Conservation (phyloP, 2,113 vertebrate species). For the Hemibagrus wyckioides region DNA sequence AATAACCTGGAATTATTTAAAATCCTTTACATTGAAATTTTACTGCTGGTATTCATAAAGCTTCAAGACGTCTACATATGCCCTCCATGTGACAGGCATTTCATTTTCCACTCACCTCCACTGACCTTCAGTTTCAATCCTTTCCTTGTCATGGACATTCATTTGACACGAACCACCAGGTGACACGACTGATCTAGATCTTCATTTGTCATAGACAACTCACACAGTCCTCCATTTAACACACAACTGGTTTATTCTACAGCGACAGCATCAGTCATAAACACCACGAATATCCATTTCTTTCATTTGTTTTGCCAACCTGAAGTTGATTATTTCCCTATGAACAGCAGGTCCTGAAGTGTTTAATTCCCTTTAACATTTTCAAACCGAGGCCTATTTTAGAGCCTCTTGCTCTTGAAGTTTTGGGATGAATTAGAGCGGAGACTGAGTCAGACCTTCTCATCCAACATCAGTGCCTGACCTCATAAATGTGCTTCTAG, state of each 20-base stretch:
- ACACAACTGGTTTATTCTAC: neutral
- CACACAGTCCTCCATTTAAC: neutral
- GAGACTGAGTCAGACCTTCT: no score
- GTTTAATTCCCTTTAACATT: neutral
- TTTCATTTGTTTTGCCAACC: neutral
- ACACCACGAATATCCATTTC: neutral
- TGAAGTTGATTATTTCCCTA: no score
- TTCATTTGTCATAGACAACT: neutral
- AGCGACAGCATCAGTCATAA: neutral
- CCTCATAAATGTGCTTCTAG: no score
- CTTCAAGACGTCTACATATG: neutral
- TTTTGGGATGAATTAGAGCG: no score
- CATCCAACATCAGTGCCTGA: no score
- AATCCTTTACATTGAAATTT: neutral
- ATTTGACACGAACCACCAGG: neutral
- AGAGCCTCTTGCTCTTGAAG: no score
- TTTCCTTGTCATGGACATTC: neutral
- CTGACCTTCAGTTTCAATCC: neutral
- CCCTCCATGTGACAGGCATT: neutral
- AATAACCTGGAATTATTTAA: neutral
- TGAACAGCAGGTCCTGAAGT: no score
- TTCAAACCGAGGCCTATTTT: neutral
- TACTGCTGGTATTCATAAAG: neutral
- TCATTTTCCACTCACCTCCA: neutral
- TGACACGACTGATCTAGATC: neutral